A percentile compares a stretch with the other conserved stretches of the same genome.
phyloP scores from a whole-genome alignment of 2,797 vertebrate genomes.

The Amazona finschi region DNA sequence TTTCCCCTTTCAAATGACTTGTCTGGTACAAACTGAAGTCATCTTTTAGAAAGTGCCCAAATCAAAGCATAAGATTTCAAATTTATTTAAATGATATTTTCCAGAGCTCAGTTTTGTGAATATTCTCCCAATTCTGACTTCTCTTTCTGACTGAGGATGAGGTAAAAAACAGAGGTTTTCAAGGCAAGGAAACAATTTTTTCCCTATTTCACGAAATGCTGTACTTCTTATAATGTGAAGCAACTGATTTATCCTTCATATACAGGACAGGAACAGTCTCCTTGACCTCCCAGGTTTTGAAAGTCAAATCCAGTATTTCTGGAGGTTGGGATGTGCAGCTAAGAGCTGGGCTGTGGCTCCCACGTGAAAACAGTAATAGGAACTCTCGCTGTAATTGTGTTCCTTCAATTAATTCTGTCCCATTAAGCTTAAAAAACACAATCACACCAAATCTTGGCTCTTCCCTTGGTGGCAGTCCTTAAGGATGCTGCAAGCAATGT shows the following conservation, averaged over 20 bases:
- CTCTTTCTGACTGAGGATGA: background rate
- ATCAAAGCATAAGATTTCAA: constrained; percentile 18
- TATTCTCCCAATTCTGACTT: background rate
- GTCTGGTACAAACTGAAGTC: constrained; percentile 19
- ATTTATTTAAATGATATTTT: constrained; percentile 38
- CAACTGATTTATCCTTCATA: background rate
- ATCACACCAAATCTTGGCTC: background rate
- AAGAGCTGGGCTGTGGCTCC: background rate
- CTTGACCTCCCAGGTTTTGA: background rate
- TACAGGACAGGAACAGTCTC: background rate
- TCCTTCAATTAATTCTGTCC: background rate
- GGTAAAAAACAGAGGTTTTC: background rate
- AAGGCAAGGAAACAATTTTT: background rate
- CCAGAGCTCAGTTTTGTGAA: background rate
- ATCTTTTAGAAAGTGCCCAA: constrained; percentile 9
- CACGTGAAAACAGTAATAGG: background rate
- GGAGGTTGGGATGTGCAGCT: background rate
- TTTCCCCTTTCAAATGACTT: constrained; percentile 27
- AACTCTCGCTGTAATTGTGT: background rate
- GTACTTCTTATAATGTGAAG: background rate
- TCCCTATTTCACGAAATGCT: background rate
- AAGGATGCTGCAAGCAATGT: background rate
- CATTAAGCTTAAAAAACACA: background rate
- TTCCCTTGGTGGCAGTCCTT: background rate
- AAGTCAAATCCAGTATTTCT: background rate